Evolutionary conservation across 2,888 invertebrate species (phyloP), one percentile per base, ranked within the genome.

Genomic region (Zonitis immaculata): DNA sequence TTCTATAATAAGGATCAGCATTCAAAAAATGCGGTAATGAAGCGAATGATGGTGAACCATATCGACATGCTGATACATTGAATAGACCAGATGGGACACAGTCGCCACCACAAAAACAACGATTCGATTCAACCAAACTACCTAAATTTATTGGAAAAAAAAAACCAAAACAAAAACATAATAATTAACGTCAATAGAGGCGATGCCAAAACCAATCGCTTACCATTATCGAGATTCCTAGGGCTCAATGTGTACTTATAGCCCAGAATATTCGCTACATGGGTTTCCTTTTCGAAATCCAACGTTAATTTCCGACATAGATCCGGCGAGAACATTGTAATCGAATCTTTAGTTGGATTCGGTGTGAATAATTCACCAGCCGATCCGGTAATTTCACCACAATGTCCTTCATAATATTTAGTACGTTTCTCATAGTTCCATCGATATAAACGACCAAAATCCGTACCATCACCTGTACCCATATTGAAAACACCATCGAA

Each of bases 1-100:
- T 77, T 9, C 78, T 60, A 56, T 89, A 86, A 56, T 74, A 78
- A 0, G 84, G 82, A 76, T 91, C 92, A 0, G 83, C 93, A 63
- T 86, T 81, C 67, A 86, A 80, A 74, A 91, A 94, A 76, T 94
- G 92, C 0, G 95, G 95, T 62, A 89, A 82, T 1, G 92, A 89
- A 60, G 91, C 82, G 70, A 89, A 91, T 0, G 88, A 86, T 0
- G 95, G 94, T 0, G 91, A 87, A 6, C 88, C 90, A 67, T 79
- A 88, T 48, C 89, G 82, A 63, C 91, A 91, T 0, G 86, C 77
- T 0, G 89, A 88, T n/a, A 89, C 82, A 74, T 91, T 89, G 73
- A 90, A 79, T 25, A 86, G 80, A 0, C 91, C 91, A 1, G 83
- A 80, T 56, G 89, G 89, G 12, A 80, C 78, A 69, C 90, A 90